A percentile compares a stretch with the other conserved stretches of the same genome.
Conservation (phyloP, 2,113 vertebrate genomes). For the Orthonyx spaldingii region DNA sequence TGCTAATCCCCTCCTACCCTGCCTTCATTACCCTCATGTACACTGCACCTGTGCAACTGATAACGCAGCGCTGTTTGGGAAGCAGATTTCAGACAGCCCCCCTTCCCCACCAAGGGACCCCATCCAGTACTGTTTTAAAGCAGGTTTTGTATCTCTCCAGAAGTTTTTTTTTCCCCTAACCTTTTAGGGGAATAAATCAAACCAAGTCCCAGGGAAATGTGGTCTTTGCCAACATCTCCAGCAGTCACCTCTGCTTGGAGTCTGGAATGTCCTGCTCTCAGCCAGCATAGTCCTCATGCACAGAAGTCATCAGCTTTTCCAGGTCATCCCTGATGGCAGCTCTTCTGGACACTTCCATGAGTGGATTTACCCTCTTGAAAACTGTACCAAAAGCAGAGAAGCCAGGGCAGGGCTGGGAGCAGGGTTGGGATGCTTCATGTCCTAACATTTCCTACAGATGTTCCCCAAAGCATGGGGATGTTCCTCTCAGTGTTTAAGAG, state of each 20-base stretch:
- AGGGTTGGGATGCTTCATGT: background rate
- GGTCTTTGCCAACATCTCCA: background rate
- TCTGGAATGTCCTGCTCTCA: background rate
- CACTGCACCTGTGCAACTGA: slow-evolving; percentile 3
- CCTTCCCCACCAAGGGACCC: background rate
- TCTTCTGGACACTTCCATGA: background rate
- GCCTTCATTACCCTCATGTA: background rate
- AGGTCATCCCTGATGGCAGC: background rate
- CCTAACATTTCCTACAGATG: background rate
- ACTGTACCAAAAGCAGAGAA: background rate
- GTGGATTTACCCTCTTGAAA: background rate
- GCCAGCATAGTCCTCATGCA: background rate
- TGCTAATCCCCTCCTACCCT: slow-evolving; percentile 32
- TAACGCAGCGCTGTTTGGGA: background rate
- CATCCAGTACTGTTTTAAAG: background rate
- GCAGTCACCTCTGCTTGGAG: fast-evolving
- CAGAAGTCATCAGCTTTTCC: background rate
- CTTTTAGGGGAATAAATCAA: background rate
- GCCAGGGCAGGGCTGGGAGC: background rate
- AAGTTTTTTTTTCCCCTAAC: background rate
- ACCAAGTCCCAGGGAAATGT: fast-evolving
- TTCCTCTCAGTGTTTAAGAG: background rate
- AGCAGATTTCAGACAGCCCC: background rate
- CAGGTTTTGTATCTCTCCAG: background rate
- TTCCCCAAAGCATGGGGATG: background rate